Percentiles rank a stretch among this genome's conserved stretches.
Evolutionary conservation across 1,140 invertebrate genomes (phyloP).

Genomic region (Venustaconcha ellipsiformis): DNA sequence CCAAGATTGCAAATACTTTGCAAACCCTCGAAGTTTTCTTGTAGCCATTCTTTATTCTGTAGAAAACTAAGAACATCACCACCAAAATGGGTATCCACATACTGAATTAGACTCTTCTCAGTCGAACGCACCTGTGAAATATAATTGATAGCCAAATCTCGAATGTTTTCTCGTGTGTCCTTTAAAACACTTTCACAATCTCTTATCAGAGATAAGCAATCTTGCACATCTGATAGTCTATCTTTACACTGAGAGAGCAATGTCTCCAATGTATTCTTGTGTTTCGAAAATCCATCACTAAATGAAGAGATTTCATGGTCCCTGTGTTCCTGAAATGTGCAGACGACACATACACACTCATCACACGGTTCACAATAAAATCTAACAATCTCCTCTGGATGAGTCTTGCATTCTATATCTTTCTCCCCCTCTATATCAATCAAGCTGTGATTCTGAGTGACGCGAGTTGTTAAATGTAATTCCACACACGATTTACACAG

Average conservation of each 20-base stretch:
- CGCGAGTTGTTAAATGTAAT: conserved; percentile 65
- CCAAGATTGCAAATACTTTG: conserved; percentile 64
- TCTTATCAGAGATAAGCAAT: conserved; percentile 56
- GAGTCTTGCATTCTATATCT: conserved; percentile 67
- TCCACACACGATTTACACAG: conserved; percentile 65
- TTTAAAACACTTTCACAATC: conserved; percentile 59
- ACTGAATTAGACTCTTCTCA: conserved; percentile 58
- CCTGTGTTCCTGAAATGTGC: conserved; percentile 67
- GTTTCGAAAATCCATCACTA: conserved; percentile 61
- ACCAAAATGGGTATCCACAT: conserved; percentile 59
- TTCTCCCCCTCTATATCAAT: conserved; percentile 69
- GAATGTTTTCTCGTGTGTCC: conserved; percentile 60
- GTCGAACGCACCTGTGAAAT: conserved; percentile 61
- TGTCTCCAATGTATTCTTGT: conserved; percentile 52
- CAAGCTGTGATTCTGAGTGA: conserved; percentile 65
- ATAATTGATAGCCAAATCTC: conserved; percentile 63
- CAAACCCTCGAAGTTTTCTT: conserved; percentile 62
- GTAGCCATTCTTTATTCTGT: conserved; percentile 58
- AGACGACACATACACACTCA: conserved; percentile 66
- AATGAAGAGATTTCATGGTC: conserved; percentile 69
- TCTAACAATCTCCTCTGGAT: conserved; percentile 64
- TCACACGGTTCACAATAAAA: conserved; percentile 70
- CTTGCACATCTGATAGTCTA: conserved; percentile 42
- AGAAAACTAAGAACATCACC: conserved; percentile 58
- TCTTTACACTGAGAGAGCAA: conserved; percentile 53